These are phyloP conservation scores for Rhynchomys soricoides DNA, from an alignment of 2,113 vertebrate species.

Conservation along the genomic window DNA sequence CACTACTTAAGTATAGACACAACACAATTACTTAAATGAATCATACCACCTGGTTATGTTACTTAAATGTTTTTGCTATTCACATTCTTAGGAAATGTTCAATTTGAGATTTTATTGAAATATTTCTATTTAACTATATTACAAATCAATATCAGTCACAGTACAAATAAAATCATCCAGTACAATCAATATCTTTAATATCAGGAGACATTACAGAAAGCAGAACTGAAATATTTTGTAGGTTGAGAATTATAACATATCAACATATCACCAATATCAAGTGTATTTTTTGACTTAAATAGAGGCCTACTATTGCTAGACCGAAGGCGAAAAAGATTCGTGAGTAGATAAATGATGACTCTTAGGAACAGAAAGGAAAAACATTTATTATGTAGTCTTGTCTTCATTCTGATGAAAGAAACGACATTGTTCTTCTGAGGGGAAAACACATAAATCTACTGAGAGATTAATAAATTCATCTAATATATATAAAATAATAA, in stretches of 20 bases:
- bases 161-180: no score
- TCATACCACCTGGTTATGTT: neutral
- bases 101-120: neutral
- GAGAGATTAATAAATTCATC: neutral
- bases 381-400: neutral
- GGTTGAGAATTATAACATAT: neutral
- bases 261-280: neutral
- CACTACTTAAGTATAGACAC: neutral
- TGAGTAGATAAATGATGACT: neutral
- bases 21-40: neutral
- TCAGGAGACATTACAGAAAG: neutral
- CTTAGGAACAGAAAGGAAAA: neutral
- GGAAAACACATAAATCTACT: neutral
- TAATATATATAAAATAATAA: neutral
- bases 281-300: neutral
- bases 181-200: neutral
- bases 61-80: neutral
- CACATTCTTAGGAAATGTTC: neutral
- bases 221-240: neutral
- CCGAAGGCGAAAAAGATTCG: neutral
- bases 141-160: no score
- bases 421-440: neutral
- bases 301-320: neutral
- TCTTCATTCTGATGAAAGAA: neutral
- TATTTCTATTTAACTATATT: neutral